phyloP scores from a whole-genome alignment of 2,797 vertebrate genomes.

The Morus bassanus region DNA sequence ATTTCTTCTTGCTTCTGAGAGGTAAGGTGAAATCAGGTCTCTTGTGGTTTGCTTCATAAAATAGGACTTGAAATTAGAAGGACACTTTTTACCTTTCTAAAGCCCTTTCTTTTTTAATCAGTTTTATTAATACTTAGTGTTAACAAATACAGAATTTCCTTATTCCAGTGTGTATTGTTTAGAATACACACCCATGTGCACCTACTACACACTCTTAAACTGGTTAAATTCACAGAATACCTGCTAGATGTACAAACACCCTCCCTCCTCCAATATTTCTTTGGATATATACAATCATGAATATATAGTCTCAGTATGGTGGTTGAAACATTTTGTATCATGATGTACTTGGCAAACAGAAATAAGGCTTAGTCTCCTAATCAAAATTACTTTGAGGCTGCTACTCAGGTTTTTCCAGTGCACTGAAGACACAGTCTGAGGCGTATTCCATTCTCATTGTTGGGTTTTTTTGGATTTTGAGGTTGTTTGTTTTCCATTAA shows the following conservation, averaged over 20 bases:
- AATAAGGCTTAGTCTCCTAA: not conserved
- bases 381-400: not conserved
- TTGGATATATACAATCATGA: not conserved
- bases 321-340: not conserved
- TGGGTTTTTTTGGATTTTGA: fast-evolving
- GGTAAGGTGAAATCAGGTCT: not conserved
- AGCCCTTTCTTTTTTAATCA: not conserved
- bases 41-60: not conserved
- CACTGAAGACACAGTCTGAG: not conserved
- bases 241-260: not conserved
- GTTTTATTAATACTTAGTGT: not conserved
- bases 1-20: not conserved
- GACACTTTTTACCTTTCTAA: not conserved
- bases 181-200: not conserved
- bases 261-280: fast-evolving
- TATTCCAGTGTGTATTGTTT: not conserved
- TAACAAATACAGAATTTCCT: not conserved
- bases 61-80: not conserved
- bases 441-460: not conserved
- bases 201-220: not conserved
- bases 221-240: not conserved
- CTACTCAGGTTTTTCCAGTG: not conserved
- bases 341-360: not conserved
- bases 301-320: not conserved
- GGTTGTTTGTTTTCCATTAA: not conserved